These are phyloP conservation scores for Sylvia atricapilla DNA, from an alignment of 2,113 vertebrate genomes.

Conservation along the genomic window DNA sequence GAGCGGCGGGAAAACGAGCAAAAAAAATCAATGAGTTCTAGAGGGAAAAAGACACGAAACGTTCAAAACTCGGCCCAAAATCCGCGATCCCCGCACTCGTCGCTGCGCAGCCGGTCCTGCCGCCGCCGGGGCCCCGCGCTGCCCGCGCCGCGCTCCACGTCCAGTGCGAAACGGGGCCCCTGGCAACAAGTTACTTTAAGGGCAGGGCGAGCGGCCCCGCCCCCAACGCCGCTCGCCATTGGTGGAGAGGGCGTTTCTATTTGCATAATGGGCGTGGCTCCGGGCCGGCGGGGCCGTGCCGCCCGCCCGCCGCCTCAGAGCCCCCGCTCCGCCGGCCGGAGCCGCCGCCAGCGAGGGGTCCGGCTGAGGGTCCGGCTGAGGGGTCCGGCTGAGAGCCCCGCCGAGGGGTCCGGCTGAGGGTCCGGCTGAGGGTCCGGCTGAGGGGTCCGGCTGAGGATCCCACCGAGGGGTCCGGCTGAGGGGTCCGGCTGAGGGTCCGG, in stretches of 20 bases:
- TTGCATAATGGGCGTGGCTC: background rate
- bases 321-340: background rate
- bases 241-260: rapidly evolving
- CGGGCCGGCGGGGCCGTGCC: background rate
- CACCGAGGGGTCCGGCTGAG: too few species aligned
- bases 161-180: background rate
- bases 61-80: background rate
- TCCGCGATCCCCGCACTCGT: background rate
- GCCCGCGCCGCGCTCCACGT: background rate
- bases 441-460: too few species aligned
- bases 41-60: background rate
- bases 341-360: background rate
- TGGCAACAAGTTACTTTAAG: slow-evolving; percentile 70
- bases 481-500: too few species aligned
- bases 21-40: background rate
- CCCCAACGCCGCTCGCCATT: background rate
- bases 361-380: background rate
- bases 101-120: background rate
- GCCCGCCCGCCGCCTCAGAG: background rate
- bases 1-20: background rate
- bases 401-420: too few species aligned
- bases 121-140: background rate
- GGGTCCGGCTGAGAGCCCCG: too few species aligned
- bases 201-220: background rate
- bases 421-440: too few species aligned